Percentiles rank a stretch among this genome's conserved stretches.
Evolutionary conservation across 1,140 invertebrate genomes (phyloP).

Genomic region (Drosophila pseudoananassae): DNA sequence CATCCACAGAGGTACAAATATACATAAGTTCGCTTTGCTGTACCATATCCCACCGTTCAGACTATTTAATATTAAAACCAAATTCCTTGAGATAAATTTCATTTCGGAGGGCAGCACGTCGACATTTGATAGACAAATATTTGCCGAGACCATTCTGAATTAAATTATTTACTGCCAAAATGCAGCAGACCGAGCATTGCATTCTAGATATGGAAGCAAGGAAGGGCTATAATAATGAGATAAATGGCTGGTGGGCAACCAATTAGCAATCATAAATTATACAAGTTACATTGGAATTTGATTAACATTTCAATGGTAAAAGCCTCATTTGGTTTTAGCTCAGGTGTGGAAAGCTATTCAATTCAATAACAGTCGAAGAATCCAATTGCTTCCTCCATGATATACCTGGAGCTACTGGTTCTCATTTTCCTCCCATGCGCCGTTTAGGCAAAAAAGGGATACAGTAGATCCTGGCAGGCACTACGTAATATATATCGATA

Average conservation of each 20-base stretch:
- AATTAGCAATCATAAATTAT: constrained; percentile 74
- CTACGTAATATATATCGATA: constrained; percentile 40
- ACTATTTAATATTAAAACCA: constrained; percentile 76
- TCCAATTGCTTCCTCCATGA: constrained; percentile 2
- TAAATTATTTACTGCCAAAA: constrained; percentile 29
- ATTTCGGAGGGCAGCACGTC: constrained; percentile 31
- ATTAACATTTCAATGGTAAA: constrained; percentile 30
- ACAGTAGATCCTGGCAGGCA: constrained; percentile 5
- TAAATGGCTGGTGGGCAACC: constrained; percentile 47
- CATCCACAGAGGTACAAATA: constrained; percentile 8
- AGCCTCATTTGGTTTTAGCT: constrained; percentile 14
- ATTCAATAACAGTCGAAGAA: constrained; percentile 9
- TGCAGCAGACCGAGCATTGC: constrained; percentile 9
- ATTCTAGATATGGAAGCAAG: not conserved
- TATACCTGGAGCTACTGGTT: too few species aligned
- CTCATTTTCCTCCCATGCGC: not conserved
- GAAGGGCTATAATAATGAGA: constrained; percentile 31
- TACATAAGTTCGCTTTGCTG: not conserved
- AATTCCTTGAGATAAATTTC: constrained; percentile 61
- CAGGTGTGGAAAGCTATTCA: constrained; percentile 58
- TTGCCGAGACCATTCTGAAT: constrained; percentile 26
- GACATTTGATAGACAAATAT: constrained; percentile 55
- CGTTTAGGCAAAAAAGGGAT: constrained; percentile 16
- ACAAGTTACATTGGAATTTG: constrained; percentile 51
- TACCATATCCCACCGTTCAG: constrained; percentile 21